phyloP scores from a whole-genome alignment of 2,113 vertebrate species.

The Sterna hirundo region DNA sequence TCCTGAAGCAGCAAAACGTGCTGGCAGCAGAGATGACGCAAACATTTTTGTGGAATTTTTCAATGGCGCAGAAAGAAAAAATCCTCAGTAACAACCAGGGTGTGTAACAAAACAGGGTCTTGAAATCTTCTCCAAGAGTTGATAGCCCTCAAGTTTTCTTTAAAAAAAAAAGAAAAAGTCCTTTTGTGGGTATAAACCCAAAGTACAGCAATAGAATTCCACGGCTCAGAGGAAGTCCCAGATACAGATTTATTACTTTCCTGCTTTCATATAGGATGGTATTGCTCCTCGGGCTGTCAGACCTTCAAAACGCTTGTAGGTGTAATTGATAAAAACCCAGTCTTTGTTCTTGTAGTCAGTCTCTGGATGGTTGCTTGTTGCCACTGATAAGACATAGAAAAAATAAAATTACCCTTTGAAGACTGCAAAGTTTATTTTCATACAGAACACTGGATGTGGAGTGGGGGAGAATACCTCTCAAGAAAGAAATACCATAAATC shows the following conservation, averaged over 20 bases:
- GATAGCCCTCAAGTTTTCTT: slow-evolving; percentile 35
- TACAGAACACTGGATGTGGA: background rate
- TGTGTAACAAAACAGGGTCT: background rate
- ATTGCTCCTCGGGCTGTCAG: slow-evolving; percentile 94
- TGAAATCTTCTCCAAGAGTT: slow-evolving; percentile 14
- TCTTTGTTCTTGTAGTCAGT: slow-evolving; percentile 97
- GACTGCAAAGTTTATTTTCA: background rate
- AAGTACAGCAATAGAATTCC: slow-evolving; percentile 7
- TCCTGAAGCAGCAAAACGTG: slow-evolving; percentile 46
- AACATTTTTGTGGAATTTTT: background rate
- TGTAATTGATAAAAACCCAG: slow-evolving; percentile 99
- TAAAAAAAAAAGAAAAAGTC: background rate
- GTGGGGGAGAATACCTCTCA: background rate
- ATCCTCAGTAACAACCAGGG: background rate
- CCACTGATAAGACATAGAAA: slow-evolving; percentile 63
- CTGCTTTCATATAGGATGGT: slow-evolving; percentile 95
- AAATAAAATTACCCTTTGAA: background rate
- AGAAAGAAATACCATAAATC: fast-evolving
- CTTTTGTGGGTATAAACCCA: background rate
- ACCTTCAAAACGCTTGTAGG: slow-evolving; percentile 97
- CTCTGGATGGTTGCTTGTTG: slow-evolving; percentile 88
- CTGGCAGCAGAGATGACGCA: background rate
- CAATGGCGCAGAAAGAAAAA: background rate
- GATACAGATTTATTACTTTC: slow-evolving; percentile 74
- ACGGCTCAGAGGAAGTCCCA: background rate